Evolutionary conservation across 2,797 vertebrate species (phyloP).

Genomic region (Carduelis carduelis): DNA sequence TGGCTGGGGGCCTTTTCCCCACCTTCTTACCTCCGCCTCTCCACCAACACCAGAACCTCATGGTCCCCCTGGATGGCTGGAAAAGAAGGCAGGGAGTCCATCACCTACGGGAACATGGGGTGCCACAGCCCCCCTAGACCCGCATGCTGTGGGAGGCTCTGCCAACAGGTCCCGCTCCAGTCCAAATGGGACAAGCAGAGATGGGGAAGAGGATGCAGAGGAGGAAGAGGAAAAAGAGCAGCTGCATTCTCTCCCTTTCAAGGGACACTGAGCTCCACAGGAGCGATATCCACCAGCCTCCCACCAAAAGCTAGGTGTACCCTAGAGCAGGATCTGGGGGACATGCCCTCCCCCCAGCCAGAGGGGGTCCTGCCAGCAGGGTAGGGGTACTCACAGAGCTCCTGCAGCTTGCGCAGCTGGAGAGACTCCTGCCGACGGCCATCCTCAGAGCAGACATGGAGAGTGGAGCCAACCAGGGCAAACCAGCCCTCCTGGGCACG

Average conservation of each 20-base stretch:
- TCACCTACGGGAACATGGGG: rapidly evolving
- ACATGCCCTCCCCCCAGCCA: not conserved
- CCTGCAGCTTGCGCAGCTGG: constrained; percentile 89
- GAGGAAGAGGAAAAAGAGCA: not conserved
- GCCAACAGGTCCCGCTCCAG: not conserved
- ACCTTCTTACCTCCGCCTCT: constrained; percentile 83
- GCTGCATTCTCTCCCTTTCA: not conserved
- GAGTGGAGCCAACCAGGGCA: constrained; percentile 80
- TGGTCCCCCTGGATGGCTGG: constrained; percentile 88
- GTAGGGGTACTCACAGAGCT: constrained; percentile 85
- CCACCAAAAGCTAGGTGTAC: not conserved
- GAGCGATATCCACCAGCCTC: not conserved
- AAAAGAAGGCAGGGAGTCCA: not conserved
- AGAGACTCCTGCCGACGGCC: constrained; percentile 80
- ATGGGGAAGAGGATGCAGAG: not conserved
- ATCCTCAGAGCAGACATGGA: constrained; percentile 77
- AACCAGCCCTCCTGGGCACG: constrained; percentile 88
- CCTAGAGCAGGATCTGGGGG: not conserved
- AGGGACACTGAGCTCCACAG: not conserved
- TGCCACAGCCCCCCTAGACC: not conserved
- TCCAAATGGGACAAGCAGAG: not conserved
- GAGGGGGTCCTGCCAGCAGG: rapidly evolving
- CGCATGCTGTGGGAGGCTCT: not conserved
- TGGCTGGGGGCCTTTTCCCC: not conserved
- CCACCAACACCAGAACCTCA: constrained; percentile 91